Base-by-base conservation (phyloP, 2,113 vertebrate genomes). In the Symphodus melops region DNA sequence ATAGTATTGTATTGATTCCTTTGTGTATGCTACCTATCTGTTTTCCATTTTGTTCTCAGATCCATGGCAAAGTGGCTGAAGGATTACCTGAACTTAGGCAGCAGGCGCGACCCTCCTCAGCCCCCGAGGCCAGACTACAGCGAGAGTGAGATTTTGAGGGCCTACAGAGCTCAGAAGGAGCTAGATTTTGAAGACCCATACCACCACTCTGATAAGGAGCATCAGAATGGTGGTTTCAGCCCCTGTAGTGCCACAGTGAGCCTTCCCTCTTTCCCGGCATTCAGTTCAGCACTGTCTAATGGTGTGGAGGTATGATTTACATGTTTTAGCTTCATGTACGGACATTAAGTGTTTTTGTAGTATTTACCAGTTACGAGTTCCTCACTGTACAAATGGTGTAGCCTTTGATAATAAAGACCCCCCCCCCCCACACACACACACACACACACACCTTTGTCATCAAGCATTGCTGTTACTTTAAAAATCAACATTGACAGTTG, bases 11-110 rank as follows among this genome's bases (percentile, higher is more conserved):
- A 46, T 46, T 46, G 1, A 16, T 41, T 11, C 11, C 42, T 9
- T 0, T 16, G 6, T 17, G 1, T 8, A 5, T 49, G 14, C 17
- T 49, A 5, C 17, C 1, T 19, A 49, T 55, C 14, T n/a, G 8
- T 53, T 8, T 67, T 8, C 37, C n/a, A 11, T 56, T 62, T 64
- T 19, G 8, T 74, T 48, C 5, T 14, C 70, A 93, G 92, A 92
- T 91, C 91, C 92, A 98, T 98, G 96, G 96, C 96, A 94, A 96
- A 95, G 95, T 97, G 96, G 96, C 86, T 98, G 44, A 96, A 95
- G 83, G 96, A 97, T 87, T 96, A 97, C 84, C 90, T 98, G 75
- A 96, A 94, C 87, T 95, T 97, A 37, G 96, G 96, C 79, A 95
- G 92, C 62, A 94, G 94, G 89, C 94, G 94, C 79, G 94, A 95